Evolutionary conservation across 2,797 vertebrate species (phyloP), one percentile per base, ranked within the genome.

Genomic region (Aulostomus chinensis): DNA sequence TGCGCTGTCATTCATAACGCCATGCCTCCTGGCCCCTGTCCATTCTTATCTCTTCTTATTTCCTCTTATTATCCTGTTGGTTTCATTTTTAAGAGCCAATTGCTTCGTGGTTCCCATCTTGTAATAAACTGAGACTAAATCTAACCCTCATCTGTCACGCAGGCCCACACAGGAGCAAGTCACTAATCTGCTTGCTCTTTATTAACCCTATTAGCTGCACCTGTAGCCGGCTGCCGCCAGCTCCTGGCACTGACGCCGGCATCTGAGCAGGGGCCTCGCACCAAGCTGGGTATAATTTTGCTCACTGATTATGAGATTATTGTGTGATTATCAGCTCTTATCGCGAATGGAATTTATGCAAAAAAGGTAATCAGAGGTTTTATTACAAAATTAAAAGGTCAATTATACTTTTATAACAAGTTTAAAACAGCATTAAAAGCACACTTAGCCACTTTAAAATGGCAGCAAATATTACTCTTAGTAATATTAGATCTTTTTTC

Each of bases 121-220:
- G 25, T 56, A 49, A 61, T 63, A 43, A 75, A 49, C 33, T 10
- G 24, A 55, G 36, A 32, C 12, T 61, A 12, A 61, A 72, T 57
- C 47, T 31, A 47, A 22, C 52, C 16, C 45, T 58, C 37, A 14
- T 51, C 43, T 54, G 12, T 52, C 22, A 30, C n/a, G n/a, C 30
- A n/a, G 37, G 56, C 24, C 22, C 43, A 33, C 42, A 47, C 9
- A 15, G 47, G 31, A 80, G 52, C 58, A 30, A 4, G 24, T 30
- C 22, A 11, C 65, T 66, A 61, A 74, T 80, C 60, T 43, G 38
- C 58, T 55, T 53, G 31, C 58, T 76, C 52, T 68, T 56, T 60
- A 76, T 80, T 70, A 63, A 72, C 57, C 72, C 46, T 30, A 36
- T 73, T 77, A 58, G 52, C 39, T 38, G 40, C 55, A 76, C 66